phyloP scores from a whole-genome alignment of 2,113 vertebrate species.

The Struthio camelus region DNA sequence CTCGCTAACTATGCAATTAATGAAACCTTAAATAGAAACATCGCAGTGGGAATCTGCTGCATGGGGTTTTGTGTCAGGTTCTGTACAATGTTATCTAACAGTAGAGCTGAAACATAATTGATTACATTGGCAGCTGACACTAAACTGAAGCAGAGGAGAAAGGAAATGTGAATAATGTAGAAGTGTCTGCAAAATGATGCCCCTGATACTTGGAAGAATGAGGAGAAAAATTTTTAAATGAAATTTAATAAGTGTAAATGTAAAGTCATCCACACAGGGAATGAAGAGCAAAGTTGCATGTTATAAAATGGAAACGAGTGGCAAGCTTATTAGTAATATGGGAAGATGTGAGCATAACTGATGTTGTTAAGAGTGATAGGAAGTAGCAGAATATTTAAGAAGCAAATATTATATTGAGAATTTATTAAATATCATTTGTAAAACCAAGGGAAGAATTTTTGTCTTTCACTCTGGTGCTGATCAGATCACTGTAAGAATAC shows the following conservation, averaged over 20 bases:
- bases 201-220: not conserved
- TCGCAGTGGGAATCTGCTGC: not conserved
- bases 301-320: not conserved
- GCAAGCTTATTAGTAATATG: not conserved
- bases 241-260: not conserved
- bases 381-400: not conserved
- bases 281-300: not conserved
- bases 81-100: not conserved
- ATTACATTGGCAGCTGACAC: not conserved
- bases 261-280: not conserved
- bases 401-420: not conserved
- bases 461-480: not conserved
- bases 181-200: not conserved
- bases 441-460: not conserved
- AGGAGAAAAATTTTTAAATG: not conserved
- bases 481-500: not conserved
- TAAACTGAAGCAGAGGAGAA: not conserved
- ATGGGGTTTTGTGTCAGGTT: not conserved
- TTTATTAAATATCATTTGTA: not conserved
- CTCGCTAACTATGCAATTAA: not conserved
- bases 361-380: not conserved
- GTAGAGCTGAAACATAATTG: not conserved
- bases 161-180: constrained; percentile 16
- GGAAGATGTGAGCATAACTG: not conserved
- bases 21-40: not conserved